These are phyloP conservation scores for Ditylenchus weischeri DNA, from an alignment of 2,888 invertebrate species.

Conservation along the genomic window DNA sequence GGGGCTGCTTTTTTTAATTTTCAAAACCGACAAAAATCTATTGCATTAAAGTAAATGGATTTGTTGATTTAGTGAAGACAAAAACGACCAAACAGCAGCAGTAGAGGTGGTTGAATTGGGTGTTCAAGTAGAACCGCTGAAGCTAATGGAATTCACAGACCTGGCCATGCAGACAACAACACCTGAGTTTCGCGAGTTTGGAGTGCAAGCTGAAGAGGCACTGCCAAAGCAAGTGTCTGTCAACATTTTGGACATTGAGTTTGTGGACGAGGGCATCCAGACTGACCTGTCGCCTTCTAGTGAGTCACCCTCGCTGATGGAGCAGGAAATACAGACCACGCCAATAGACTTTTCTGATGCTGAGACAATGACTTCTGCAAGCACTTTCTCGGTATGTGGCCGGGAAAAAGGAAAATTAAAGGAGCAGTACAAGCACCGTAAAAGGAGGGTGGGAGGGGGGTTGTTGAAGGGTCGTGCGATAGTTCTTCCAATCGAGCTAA, in stretches of 20 bases:
- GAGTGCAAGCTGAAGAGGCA: constrained; percentile 29
- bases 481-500: too few species aligned
- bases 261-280: constrained; percentile 38
- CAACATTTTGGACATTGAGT: not conserved
- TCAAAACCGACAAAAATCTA: too few species aligned
- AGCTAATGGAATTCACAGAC: constrained; percentile 18
- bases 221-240: not conserved
- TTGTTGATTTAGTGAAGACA: constrained; percentile 43
- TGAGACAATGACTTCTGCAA: constrained; percentile 37
- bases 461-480: too few species aligned
- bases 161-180: constrained; percentile 6
- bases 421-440: too few species aligned
- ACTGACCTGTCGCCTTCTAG: constrained; percentile 23
- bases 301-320: not conserved
- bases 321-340: constrained; percentile 42
- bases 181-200: constrained; percentile 18
- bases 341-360: constrained; percentile 36
- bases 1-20: too few species aligned
- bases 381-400: constrained; percentile 16
- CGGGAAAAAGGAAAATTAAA: constrained; percentile 8
- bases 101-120: constrained; percentile 23
- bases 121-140: not conserved
- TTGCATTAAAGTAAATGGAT: too few species aligned
- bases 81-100: constrained; percentile 48
- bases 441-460: too few species aligned